Conservation (phyloP, 2,888 invertebrate species). For the Philereme vetulata region DNA sequence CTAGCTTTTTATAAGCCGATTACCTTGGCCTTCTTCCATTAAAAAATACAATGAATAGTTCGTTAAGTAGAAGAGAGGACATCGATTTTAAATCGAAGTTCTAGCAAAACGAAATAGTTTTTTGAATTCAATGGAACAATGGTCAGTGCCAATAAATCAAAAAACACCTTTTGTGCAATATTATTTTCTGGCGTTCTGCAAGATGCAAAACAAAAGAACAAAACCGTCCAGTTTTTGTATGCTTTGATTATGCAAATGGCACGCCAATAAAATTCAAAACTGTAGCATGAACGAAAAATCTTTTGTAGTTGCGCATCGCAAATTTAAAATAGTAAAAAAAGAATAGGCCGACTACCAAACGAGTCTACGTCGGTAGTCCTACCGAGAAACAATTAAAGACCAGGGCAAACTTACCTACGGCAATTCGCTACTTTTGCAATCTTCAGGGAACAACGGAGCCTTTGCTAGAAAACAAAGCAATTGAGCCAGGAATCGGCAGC, state of each 20-base stretch:
- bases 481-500: conserved; percentile 42
- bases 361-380: conserved; percentile 62
- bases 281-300: conserved; percentile 71
- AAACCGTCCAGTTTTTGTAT: conserved; percentile 72
- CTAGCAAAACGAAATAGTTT: conserved; percentile 62
- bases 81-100: conserved; percentile 58
- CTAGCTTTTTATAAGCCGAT: conserved; percentile 58
- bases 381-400: conserved; percentile 57
- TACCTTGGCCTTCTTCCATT: conserved; percentile 65
- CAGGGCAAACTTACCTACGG: conserved; percentile 42
- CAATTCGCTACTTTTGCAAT: conserved; percentile 36
- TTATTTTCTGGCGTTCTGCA: conserved; percentile 65
- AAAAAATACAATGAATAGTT: conserved; percentile 58
- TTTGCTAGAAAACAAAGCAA: conserved; percentile 10
- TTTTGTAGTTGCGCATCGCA: conserved; percentile 68
- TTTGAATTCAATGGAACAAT: conserved; percentile 64
- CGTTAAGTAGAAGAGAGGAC: conserved; percentile 61
- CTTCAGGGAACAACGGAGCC: conserved; percentile 9
- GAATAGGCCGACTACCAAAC: conserved; percentile 70
- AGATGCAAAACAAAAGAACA: conserved; percentile 70
- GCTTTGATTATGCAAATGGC: conserved; percentile 80
- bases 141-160: conserved; percentile 69
- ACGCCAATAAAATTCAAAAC: conserved; percentile 75
- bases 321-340: conserved; percentile 66
- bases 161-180: conserved; percentile 73